Evolutionary conservation across 2,888 invertebrate genomes (phyloP).

Genomic region (Chymomyza amoena): DNA sequence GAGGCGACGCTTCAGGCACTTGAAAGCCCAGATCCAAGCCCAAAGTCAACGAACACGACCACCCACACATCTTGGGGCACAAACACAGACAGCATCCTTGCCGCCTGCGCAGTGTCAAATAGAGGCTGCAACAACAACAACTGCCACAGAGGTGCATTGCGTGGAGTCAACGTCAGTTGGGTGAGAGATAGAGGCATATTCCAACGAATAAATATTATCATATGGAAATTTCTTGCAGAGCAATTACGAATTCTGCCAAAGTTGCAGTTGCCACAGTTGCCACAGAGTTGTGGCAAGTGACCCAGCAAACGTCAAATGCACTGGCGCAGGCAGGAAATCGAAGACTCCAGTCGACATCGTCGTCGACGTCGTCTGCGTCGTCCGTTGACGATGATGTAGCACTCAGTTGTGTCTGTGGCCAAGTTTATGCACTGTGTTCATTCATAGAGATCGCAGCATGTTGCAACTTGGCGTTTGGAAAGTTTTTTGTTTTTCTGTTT

Average conservation of each 20-base stretch:
- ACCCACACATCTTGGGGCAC: conserved; percentile 33
- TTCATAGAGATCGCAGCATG: conserved; percentile 63
- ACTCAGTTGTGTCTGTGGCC: conserved; percentile 29
- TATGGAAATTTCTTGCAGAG: conserved; percentile 66
- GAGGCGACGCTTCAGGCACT: conserved; percentile 8
- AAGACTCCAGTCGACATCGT: conserved; percentile 65
- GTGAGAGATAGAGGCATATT: conserved; percentile 48
- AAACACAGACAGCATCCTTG: conserved; percentile 53
- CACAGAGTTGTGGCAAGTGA: conserved; percentile 41
- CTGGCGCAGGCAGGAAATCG: conserved; percentile 63
- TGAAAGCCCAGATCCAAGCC: conserved; percentile 24
- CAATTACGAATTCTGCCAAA: conserved; percentile 65
- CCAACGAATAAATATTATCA: conserved; percentile 70
- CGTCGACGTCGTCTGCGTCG: conserved; percentile 21
- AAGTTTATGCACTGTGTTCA: conserved; percentile 22
- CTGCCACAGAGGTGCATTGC: conserved; percentile 39
- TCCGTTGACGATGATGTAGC: conserved; percentile 67
- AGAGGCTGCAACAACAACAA: conserved; percentile 43
- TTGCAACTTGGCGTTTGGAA: conserved; percentile 55
- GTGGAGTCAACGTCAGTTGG: conserved; percentile 46
- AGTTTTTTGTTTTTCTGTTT: conserved; percentile 32
- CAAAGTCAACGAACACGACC: conserved; percentile 29
- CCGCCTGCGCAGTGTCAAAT: conserved; percentile 73
- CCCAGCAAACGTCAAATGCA: conserved; percentile 58
- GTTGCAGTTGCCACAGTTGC: conserved; percentile 10